Evolutionary conservation across 2,888 invertebrate genomes (phyloP), one percentile per base, ranked within the genome.

Genomic region (Trichacis sp.): DNA sequence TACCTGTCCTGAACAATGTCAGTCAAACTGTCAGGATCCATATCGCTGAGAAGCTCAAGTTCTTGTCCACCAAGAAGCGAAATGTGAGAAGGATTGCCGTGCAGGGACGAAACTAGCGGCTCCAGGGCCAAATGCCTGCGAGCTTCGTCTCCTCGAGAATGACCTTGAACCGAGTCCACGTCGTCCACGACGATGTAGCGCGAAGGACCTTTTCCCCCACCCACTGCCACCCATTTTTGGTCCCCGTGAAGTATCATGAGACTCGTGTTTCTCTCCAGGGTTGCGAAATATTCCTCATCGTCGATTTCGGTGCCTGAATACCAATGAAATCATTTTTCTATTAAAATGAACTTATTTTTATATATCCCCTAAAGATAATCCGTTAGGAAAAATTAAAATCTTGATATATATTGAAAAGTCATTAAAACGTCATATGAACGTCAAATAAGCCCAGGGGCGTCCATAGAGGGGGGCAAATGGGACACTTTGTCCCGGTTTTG

Each of bases 251-350:
- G 87, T 49, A 94, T 89, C 92, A 95, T 95, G 66, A 95, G 87
- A 77, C 91, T 91, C 14, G 95, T 94, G 78, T 97, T 94, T 69
- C 91, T 91, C 75, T 96, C 95, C 68, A 97, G 86, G 1, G 96
- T 96, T 47, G 92, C 92, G 84, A 97, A 97, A 85, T 96, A 97
- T 82, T 96, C 96, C 83, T 97, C 96, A 79, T 97, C 96, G 76
- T 97, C 96, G 49, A 97, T 93, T 87, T 97, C 96, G 0, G 97
- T 97, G 29, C 97, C 83, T 84, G 45, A 11, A 67, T 2, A 11
- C 9, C 2, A 11, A 5, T 9, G 33, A 11, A 6, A 33, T 11
- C 33, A n/a, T 33, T 11, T 11, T n/a, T n/a, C n/a, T 3, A 33
- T 11, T 33, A 33, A 6, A 2, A 5, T 2, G n/a, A 33, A 3